phyloP scores from a whole-genome alignment of 1,140 invertebrate genomes.

The Oscheius sp. region DNA sequence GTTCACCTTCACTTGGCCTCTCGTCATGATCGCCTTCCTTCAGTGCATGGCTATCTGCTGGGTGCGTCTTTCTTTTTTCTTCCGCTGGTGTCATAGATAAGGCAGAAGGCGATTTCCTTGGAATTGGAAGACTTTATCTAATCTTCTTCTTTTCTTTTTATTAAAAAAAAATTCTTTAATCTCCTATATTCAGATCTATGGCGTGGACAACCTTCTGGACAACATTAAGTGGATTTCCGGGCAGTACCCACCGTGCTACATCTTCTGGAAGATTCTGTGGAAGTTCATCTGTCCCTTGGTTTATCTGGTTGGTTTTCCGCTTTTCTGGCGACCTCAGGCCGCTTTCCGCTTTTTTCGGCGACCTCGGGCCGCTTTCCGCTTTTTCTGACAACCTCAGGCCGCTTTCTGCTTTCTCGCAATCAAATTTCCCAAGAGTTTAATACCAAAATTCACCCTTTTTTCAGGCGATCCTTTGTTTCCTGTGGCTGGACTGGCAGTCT shows the following conservation, averaged over 20 bases:
- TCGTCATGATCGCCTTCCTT: slow-evolving; percentile 58
- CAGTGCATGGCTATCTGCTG: slow-evolving; percentile 57
- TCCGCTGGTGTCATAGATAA: not conserved
- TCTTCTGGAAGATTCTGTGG: slow-evolving; percentile 49
- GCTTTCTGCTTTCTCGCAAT: too few relatives aligned
- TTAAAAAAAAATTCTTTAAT: not conserved
- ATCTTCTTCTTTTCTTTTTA: slow-evolving; percentile 8
- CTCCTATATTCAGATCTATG: slow-evolving; percentile 36
- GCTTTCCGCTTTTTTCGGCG: too few relatives aligned
- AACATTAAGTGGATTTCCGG: slow-evolving; percentile 57
- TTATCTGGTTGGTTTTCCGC: slow-evolving; percentile 44
- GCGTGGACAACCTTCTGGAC: slow-evolving; percentile 58
- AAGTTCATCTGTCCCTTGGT: slow-evolving; percentile 59
- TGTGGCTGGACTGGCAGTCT: slow-evolving; percentile 52
- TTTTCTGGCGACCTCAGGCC: not conserved
- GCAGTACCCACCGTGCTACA: slow-evolving; percentile 49
- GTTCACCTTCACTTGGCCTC: slow-evolving; percentile 55
- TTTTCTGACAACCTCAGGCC: too few relatives aligned
- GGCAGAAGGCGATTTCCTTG: not conserved
- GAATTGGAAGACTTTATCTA: slow-evolving; percentile 37
- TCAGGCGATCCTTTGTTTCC: slow-evolving; percentile 55
- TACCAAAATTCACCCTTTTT: not conserved
- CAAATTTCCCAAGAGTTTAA: not conserved
- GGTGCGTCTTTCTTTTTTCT: slow-evolving; percentile 30
- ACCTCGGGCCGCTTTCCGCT: too few relatives aligned